These are phyloP conservation scores for Bibio marci DNA, from an alignment of 2,888 invertebrate genomes.

Conservation along the genomic window DNA sequence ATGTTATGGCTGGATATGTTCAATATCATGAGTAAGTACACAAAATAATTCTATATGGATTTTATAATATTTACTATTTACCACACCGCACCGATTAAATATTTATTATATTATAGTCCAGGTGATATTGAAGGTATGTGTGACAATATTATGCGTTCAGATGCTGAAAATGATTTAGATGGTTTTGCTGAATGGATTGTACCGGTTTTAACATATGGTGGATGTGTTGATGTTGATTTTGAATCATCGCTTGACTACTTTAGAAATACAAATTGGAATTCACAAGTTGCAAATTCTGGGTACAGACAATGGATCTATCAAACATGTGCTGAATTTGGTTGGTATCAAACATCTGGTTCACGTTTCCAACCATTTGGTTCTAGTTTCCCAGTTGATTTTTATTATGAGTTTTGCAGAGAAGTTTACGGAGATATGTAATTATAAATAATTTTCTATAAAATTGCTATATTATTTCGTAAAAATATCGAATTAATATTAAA, in stretches of 20 bases:
- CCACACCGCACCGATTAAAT: too few relatives aligned
- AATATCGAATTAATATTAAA: too few relatives aligned
- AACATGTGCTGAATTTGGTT: slow-evolving; percentile 75
- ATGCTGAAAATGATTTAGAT: not conserved
- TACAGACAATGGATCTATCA: slow-evolving; percentile 59
- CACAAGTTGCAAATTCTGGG: not conserved
- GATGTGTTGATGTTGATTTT: slow-evolving; percentile 14
- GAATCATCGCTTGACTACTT: slow-evolving; percentile 2
- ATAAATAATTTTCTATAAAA: too few relatives aligned
- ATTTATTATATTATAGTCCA: slow-evolving; percentile 10
- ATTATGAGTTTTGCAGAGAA: slow-evolving; percentile 9
- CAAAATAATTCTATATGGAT: not conserved
- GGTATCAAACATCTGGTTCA: slow-evolving; percentile 56
- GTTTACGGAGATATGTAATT: slow-evolving; percentile 1
- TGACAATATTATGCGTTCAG: slow-evolving; percentile 11
- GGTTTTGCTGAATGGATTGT: slow-evolving; percentile 7
- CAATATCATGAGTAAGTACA: slow-evolving; percentile 5
- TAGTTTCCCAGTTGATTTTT: slow-evolving; percentile 19
- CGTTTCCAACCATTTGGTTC: slow-evolving; percentile 35
- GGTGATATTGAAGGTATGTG: slow-evolving; percentile 16
- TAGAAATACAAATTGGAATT: slow-evolving; percentile 1
- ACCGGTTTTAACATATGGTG: not conserved
- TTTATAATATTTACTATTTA: not conserved
- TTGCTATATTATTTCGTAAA: too few relatives aligned
- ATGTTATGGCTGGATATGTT: slow-evolving; percentile 4